Percentiles rank a stretch among this genome's conserved stretches.
phyloP scores from a whole-genome alignment of 2,797 vertebrate genomes.

The Serranus cabrilla region DNA sequence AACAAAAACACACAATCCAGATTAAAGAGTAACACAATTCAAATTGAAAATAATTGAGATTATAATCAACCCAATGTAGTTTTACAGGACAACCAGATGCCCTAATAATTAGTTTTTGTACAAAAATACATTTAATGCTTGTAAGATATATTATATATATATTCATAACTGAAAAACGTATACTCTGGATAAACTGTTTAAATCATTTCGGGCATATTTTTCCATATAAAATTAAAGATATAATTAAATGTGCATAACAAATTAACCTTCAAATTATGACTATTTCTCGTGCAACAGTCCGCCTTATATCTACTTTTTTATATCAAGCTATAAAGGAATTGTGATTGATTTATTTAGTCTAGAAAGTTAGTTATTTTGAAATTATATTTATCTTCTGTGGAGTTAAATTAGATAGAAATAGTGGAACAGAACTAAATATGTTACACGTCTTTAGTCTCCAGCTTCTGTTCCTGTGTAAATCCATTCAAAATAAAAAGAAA shows the following conservation, averaged over 20 bases:
- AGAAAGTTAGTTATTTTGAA: not conserved
- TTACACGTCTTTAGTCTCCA: not conserved
- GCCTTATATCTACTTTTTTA: not conserved
- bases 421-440: not conserved
- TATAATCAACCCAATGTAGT: not conserved
- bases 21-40: not conserved
- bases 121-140: conserved; percentile 4
- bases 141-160: not conserved
- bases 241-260: not conserved
- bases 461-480: conserved; percentile 18
- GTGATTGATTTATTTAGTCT: not conserved
- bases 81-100: not conserved
- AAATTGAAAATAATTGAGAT: not conserved
- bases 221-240: not conserved
- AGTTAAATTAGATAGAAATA: conserved; percentile 9
- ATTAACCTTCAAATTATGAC: not conserved
- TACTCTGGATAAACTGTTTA: not conserved
- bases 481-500: conserved; percentile 3
- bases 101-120: not conserved
- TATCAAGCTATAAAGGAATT: not conserved
- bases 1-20: conserved; percentile 17
- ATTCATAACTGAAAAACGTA: not conserved
- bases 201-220: not conserved
- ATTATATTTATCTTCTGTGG: not conserved
- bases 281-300: too few species aligned